Conservation (phyloP, 2,888 invertebrate genomes). For the Euplagia quadripunctaria region DNA sequence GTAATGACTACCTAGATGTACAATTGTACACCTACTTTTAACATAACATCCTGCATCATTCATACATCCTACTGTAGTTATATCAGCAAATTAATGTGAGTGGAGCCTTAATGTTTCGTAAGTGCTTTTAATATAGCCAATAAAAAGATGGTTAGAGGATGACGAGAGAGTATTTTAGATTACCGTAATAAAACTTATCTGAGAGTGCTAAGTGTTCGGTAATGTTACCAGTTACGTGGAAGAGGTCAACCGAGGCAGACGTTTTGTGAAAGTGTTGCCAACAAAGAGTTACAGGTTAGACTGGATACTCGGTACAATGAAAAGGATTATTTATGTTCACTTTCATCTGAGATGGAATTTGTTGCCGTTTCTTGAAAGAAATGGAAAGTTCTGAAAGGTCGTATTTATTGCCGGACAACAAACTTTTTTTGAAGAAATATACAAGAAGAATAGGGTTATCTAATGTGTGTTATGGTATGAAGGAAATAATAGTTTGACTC, state of each 20-base stretch:
- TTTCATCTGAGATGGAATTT: not conserved
- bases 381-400: not conserved
- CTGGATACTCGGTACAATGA: constrained; percentile 6
- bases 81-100: not conserved
- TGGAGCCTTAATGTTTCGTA: not conserved
- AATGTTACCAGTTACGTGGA: constrained; percentile 9
- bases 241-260: constrained; percentile 1
- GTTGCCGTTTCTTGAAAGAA: not conserved
- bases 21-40: too few species aligned
- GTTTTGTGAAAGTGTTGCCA: constrained; percentile 12
- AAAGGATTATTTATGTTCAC: not conserved
- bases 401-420: not conserved
- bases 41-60: too few species aligned
- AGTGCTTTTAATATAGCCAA: not conserved
- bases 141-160: not conserved
- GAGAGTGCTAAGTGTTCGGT: not conserved
- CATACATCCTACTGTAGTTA: too few species aligned
- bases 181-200: constrained; percentile 2
- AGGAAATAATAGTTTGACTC: not conserved
- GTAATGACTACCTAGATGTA: too few species aligned
- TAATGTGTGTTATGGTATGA: not conserved
- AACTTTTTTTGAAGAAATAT: not conserved
- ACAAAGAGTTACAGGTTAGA: constrained; percentile 2
- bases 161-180: constrained; percentile 1
- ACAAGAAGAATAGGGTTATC: not conserved